Evolutionary conservation across 2,797 vertebrate species (phyloP).

Genomic region (Pelobates cultripes): DNA sequence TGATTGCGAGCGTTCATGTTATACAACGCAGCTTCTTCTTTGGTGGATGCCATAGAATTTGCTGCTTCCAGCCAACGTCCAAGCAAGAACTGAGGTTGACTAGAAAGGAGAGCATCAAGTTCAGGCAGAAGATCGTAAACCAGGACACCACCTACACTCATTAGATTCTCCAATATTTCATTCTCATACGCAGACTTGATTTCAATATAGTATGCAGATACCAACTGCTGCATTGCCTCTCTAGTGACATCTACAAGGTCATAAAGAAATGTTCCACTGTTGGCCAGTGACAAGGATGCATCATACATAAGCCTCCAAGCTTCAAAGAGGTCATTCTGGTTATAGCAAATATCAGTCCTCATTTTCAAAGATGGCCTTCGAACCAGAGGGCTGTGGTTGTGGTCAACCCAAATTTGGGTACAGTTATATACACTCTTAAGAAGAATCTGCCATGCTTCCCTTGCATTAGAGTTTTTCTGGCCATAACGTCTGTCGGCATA

Average conservation of each 20-base stretch:
- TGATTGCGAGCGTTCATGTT: slow-evolving; percentile 91
- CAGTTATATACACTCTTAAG: slow-evolving; percentile 91
- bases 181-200: slow-evolving; percentile 74
- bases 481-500: slow-evolving; percentile 87
- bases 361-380: slow-evolving; percentile 84
- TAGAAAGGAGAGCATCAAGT: slow-evolving; percentile 83
- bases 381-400: slow-evolving; percentile 91
- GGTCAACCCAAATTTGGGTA: slow-evolving; percentile 79
- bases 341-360: slow-evolving; percentile 82
- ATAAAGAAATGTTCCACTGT: slow-evolving; percentile 79
- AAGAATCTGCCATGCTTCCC: slow-evolving; percentile 81
- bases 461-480: slow-evolving; percentile 59
- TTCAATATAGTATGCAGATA: slow-evolving; percentile 78
- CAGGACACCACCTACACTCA: slow-evolving; percentile 81
- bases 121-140: slow-evolving; percentile 85
- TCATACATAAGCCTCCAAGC: slow-evolving; percentile 85
- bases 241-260: slow-evolving; percentile 92
- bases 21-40: slow-evolving; percentile 81
- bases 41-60: slow-evolving; percentile 70
- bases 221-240: slow-evolving; percentile 84
- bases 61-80: slow-evolving; percentile 87
- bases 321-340: slow-evolving; percentile 77
- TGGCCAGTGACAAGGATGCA: slow-evolving; percentile 66
- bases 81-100: slow-evolving; percentile 85
- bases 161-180: slow-evolving; percentile 72